Evolutionary conservation across 2,888 invertebrate species (phyloP).

Genomic region (Dendrolimus houi): DNA sequence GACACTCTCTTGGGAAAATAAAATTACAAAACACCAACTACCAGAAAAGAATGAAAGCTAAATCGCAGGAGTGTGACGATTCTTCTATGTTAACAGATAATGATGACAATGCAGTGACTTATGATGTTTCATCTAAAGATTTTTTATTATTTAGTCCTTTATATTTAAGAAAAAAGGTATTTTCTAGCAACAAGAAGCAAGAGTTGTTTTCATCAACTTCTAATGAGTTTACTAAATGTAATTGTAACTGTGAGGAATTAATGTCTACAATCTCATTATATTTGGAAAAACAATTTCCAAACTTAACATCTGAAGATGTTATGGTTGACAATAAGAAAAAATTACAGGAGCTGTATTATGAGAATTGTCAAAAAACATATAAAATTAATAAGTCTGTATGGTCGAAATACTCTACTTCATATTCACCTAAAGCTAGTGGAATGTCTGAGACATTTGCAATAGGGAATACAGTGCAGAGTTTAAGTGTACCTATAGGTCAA

Average conservation of each 20-base stretch:
- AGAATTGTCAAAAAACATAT: constrained; percentile 5
- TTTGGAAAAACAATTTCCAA: constrained; percentile 24
- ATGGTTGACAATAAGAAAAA: constrained; percentile 25
- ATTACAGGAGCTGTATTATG: constrained; percentile 28
- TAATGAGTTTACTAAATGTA: neutral
- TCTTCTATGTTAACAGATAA: too few species aligned
- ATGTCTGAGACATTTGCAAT: neutral
- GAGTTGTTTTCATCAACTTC: neutral
- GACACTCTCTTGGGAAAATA: too few species aligned
- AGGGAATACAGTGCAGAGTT: neutral
- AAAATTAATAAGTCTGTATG: too few species aligned
- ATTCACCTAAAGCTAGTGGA: neutral
- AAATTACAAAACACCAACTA: too few species aligned
- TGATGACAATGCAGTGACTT: too few species aligned
- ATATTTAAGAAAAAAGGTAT: too few species aligned
- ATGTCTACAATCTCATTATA: constrained; percentile 36
- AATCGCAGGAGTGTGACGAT: too few species aligned
- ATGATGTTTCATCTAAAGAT: too few species aligned
- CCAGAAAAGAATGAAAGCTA: too few species aligned
- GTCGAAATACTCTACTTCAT: neutral
- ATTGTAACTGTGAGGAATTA: constrained; percentile 32
- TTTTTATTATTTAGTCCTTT: too few species aligned
- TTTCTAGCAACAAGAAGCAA: too few species aligned
- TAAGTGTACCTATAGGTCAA: too few species aligned
- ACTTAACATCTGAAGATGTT: constrained; percentile 27